Evolutionary conservation across 2,113 vertebrate species (phyloP).

Genomic region (Thymallus thymallus): DNA sequence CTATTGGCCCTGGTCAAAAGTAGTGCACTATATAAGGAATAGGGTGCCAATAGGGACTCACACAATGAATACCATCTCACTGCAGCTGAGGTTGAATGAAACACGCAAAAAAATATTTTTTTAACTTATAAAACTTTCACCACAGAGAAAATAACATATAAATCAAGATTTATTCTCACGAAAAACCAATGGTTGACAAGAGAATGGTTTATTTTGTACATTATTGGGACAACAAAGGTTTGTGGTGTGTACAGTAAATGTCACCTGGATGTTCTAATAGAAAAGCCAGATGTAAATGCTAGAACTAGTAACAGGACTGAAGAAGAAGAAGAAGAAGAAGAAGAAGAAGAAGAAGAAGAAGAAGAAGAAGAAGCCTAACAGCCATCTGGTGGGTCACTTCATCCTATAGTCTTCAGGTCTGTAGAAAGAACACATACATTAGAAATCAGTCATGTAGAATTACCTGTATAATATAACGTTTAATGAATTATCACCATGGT

Average conservation of each 20-base stretch:
- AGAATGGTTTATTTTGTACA: not conserved
- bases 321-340: conserved; percentile 1
- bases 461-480: no score
- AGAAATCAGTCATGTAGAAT: conserved; percentile 13
- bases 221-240: not conserved
- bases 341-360: not conserved
- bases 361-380: not conserved
- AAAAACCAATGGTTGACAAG: conserved; percentile 9
- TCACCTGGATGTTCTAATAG: no score
- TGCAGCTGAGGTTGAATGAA: not conserved
- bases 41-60: no score
- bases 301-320: not conserved
- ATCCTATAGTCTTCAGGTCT: conserved; percentile 76
- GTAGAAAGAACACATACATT: conserved; percentile 39
- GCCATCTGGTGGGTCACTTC: conserved; percentile 59
- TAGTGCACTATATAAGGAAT: no score
- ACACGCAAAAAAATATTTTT: not conserved
- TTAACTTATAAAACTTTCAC: not conserved
- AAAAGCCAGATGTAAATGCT: not conserved
- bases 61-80: no score
- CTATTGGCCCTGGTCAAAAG: no score
- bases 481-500: no score
- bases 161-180: conserved; percentile 14
- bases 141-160: conserved; percentile 7
- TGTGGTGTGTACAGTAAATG: not conserved